Evolutionary conservation across 2,888 invertebrate genomes (phyloP), one percentile per base, ranked within the genome.

Genomic region (Bombyx huttoni): DNA sequence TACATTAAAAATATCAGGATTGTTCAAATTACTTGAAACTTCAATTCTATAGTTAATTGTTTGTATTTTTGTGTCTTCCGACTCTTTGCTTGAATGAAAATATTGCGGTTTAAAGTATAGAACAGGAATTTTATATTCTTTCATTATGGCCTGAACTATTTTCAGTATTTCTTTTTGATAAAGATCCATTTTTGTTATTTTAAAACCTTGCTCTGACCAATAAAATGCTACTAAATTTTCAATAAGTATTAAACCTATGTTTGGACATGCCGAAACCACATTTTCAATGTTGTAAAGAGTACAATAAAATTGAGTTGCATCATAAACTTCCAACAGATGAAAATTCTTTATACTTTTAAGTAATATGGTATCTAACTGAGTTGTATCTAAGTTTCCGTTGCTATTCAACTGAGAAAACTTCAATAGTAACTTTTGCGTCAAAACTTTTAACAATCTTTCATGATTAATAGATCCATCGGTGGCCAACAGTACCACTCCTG

Each of bases 71-170:
- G 72, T 65, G 60, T 73, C 69, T 53, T 67, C 62, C 10, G 56
- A 40, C 52, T 78, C 77, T 65, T 79, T 86, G 58, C 57, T 81
- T 47, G 89, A 84, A 63, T 71, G 73, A 65, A 89, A 90, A 68
- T 90, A 83, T 61, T 71, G 75, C 48, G 89, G 89, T 70, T 81
- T 87, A 51, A 89, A 90, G 61, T 90, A 92, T 45, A 91, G 60
- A 51, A 89, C 73, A 49, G 75, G 70, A 49, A 89, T 69, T 70
- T 89, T 90, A 59, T 86, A 88, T 58, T 86, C 84, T 64, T 80
- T 82, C 24, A 82, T 78, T 51, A 81, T 73, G 63, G 77, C 84
- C 68, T 85, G 85, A 56, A 91, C 70, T 8, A 70, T 64, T 56
- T 60, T 62, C 51, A 86, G 64, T 63, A 85, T 60, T 60, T 80